A percentile compares a stretch with the other conserved stretches of the same genome.
Evolutionary conservation across 2,797 vertebrate genomes (phyloP).

Genomic region (Iguana delicatissima): DNA sequence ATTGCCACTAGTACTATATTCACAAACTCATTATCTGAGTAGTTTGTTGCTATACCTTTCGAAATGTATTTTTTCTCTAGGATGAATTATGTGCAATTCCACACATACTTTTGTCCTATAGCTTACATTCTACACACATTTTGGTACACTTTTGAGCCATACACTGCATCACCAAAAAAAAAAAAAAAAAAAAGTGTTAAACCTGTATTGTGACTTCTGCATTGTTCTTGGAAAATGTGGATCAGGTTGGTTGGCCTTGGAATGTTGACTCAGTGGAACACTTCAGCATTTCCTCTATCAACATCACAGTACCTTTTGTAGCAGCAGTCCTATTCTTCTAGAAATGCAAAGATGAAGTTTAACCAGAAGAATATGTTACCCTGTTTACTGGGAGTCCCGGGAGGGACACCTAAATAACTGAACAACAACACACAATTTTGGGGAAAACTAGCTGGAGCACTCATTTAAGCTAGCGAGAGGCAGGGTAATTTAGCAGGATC

Average conservation of each 20-base stretch:
- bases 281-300: neutral
- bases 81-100: too few species aligned
- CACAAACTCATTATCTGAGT: too few species aligned
- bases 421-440: too few species aligned
- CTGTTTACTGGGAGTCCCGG: too few species aligned
- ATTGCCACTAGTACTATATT: too few species aligned
- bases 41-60: too few species aligned
- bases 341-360: neutral
- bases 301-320: neutral
- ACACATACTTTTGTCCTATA: neutral
- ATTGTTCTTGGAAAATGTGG: neutral
- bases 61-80: too few species aligned
- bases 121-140: neutral
- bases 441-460: too few species aligned
- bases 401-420: too few species aligned
- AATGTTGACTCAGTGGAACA: neutral
- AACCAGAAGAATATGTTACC: too few species aligned
- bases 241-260: neutral
- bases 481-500: too few species aligned
- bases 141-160: neutral
- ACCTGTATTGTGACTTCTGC: neutral
- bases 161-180: neutral
- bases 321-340: neutral
- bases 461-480: too few species aligned
- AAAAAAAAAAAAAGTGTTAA: neutral